Percentiles rank a stretch among this genome's conserved stretches.
Evolutionary conservation across 2,888 invertebrate genomes (phyloP).

Genomic region (Mantis religiosa): DNA sequence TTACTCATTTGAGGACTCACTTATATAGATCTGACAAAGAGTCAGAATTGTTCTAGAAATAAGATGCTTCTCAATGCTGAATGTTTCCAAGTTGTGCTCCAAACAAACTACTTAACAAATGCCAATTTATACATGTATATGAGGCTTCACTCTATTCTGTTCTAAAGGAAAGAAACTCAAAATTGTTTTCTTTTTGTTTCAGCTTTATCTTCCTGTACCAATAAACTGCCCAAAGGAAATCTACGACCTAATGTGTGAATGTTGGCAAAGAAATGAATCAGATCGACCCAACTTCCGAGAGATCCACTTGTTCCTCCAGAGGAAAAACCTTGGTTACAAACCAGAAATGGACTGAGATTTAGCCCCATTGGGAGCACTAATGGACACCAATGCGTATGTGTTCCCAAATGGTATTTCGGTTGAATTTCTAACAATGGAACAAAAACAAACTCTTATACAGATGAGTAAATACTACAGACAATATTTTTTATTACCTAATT

Average conservation of each 20-base stretch:
- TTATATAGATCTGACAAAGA: too few species aligned
- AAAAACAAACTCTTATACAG: background rate
- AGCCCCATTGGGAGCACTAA: background rate
- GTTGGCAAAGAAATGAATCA: constrained; percentile 73
- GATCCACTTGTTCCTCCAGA: constrained; percentile 74
- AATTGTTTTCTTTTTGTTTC: constrained; percentile 20
- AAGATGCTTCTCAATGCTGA: too few species aligned
- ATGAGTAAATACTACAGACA: background rate
- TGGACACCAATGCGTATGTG: background rate
- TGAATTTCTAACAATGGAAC: background rate
- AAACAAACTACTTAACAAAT: too few species aligned
- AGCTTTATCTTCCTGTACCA: constrained; percentile 57
- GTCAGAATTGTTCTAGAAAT: too few species aligned
- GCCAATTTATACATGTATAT: too few species aligned
- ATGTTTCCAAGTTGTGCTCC: too few species aligned
- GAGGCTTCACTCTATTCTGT: too few species aligned
- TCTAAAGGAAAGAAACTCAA: too few species aligned
- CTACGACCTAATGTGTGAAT: constrained; percentile 79
- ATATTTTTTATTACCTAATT: background rate
- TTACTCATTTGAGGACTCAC: too few species aligned
- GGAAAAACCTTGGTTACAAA: constrained; percentile 65
- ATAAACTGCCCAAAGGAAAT: constrained; percentile 72
- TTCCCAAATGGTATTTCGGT: background rate
- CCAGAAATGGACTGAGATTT: constrained; percentile 32
- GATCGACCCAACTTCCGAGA: constrained; percentile 77